Evolutionary conservation across 1,140 invertebrate genomes (phyloP).

Genomic region (Meloidogyne hapla): DNA sequence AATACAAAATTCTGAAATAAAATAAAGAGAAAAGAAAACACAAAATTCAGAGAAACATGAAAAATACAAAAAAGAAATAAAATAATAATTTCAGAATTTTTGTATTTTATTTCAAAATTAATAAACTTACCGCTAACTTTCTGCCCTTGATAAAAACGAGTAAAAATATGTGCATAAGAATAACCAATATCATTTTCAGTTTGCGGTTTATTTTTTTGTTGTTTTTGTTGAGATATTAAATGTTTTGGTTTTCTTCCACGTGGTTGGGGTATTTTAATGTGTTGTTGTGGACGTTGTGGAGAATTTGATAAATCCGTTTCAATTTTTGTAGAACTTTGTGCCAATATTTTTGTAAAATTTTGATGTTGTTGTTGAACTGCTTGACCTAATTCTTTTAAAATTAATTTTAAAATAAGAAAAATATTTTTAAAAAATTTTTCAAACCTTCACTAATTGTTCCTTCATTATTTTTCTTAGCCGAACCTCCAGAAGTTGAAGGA

Average conservation of each 20-base stretch:
- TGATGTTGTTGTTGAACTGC: neutral
- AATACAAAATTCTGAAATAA: neutral
- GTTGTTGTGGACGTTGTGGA: too few species aligned
- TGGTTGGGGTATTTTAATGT: neutral
- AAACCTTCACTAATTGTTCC: neutral
- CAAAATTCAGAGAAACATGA: neutral
- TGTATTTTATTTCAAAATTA: neutral
- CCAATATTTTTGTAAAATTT: neutral
- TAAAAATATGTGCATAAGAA: conserved; percentile 39
- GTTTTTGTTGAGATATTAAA: conserved; percentile 17
- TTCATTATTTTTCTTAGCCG: neutral
- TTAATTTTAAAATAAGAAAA: neutral
- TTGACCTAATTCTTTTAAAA: neutral
- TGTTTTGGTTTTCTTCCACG: conserved; percentile 22
- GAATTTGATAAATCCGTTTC: neutral
- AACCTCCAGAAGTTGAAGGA: neutral
- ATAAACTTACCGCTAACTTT: conserved; percentile 30
- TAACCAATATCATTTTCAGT: conserved; percentile 35
- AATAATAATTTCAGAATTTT: neutral
- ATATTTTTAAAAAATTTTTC: neutral
- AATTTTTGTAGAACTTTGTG: neutral
- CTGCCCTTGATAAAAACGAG: conserved; percentile 42
- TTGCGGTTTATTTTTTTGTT: conserved; percentile 22
- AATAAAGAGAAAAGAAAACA: neutral
- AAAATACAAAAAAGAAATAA: neutral